Conservation (phyloP, 2,113 vertebrate genomes). For the Vombatus ursinus region DNA sequence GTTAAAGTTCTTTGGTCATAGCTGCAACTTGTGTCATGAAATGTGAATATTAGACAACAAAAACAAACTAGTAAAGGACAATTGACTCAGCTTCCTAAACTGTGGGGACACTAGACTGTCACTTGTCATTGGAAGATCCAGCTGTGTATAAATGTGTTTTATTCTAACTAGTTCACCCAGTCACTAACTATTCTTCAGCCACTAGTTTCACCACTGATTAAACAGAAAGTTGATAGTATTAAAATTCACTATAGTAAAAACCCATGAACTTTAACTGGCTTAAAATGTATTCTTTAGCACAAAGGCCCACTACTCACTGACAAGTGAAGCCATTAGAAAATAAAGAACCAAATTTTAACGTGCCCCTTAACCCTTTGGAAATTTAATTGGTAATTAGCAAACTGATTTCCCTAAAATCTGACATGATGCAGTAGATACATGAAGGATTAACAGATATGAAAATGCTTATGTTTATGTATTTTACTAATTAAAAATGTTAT, state of each 20-base stretch:
- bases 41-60: not conserved
- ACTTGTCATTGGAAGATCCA: not conserved
- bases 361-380: not conserved
- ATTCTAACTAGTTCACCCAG: not conserved
- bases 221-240: slow-evolving; percentile 1
- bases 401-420: not conserved
- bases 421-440: not conserved
- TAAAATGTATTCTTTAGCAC: slow-evolving; percentile 14
- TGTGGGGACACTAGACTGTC: not conserved
- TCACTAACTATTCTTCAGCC: not conserved
- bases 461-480: not conserved
- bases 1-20: not conserved
- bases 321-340: not conserved
- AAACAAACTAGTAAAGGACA: not conserved
- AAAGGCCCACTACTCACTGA: not conserved
- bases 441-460: not conserved
- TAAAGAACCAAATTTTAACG: not conserved
- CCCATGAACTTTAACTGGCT: not conserved
- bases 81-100: not conserved
- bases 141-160: not conserved
- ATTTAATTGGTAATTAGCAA: slow-evolving; percentile 4
- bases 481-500: not conserved
- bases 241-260: not conserved
- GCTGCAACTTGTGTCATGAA: not conserved
- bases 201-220: slow-evolving; percentile 27